These are phyloP conservation scores for Grammomys dolichurus DNA, from an alignment of 2,113 vertebrate genomes.

Conservation along the genomic window DNA sequence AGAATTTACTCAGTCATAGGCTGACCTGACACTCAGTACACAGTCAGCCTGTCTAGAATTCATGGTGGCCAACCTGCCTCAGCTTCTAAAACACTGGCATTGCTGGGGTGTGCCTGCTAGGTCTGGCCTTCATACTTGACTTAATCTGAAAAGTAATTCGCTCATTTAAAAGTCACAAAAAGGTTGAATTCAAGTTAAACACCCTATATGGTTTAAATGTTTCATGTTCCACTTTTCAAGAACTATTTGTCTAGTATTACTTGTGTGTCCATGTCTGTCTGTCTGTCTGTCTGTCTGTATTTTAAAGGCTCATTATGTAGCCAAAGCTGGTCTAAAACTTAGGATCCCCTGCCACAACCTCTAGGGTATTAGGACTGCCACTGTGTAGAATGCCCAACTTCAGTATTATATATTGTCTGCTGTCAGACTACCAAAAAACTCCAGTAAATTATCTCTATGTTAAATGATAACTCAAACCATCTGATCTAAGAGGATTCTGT, in stretches of 20 bases:
- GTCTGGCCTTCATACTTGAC: conserved; percentile 13
- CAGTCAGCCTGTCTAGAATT: background rate
- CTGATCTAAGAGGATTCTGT: conserved; percentile 73
- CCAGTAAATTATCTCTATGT: conserved; percentile 79
- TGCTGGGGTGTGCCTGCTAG: background rate
- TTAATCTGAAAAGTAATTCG: conserved; percentile 72
- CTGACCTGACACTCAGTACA: background rate
- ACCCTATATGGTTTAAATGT: conserved; percentile 78
- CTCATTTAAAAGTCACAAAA: conserved; percentile 79
- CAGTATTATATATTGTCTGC: conserved; percentile 68
- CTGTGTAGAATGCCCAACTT: background rate
- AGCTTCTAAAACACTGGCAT: too few relatives aligned
- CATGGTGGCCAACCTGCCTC: background rate
- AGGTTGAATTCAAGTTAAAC: conserved; percentile 67
- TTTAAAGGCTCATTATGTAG: background rate
- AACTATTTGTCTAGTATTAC: conserved; percentile 32
- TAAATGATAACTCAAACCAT: conserved; percentile 74
- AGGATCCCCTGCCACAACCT: background rate
- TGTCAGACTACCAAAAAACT: conserved; percentile 81
- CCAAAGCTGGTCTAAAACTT: background rate
- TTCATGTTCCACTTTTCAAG: conserved; percentile 74
- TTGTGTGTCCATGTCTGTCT: background rate
- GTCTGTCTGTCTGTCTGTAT: background rate
- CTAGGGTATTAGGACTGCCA: background rate
- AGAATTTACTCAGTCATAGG: background rate